These are phyloP conservation scores for Bombyx huttoni DNA, from an alignment of 2,888 invertebrate species.

Conservation along the genomic window DNA sequence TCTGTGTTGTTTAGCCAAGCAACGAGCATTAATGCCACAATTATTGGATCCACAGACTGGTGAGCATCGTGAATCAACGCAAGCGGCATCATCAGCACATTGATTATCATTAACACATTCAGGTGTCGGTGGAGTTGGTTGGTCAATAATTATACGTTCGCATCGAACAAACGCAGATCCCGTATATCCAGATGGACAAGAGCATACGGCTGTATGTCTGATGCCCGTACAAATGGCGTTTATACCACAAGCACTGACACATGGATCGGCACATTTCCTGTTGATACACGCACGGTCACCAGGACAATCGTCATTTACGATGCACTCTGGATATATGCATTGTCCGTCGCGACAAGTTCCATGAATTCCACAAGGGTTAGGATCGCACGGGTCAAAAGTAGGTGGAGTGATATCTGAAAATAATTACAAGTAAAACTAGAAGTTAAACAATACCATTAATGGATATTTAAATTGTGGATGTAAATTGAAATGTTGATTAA, in stretches of 20 bases:
- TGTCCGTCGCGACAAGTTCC: slow-evolving; percentile 76
- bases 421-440: slow-evolving; percentile 1
- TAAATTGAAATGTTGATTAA: too few species aligned
- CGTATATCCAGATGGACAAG: slow-evolving; percentile 82
- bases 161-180: slow-evolving; percentile 87
- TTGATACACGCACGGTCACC: slow-evolving; percentile 85
- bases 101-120: slow-evolving; percentile 85
- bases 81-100: slow-evolving; percentile 87
- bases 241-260: slow-evolving; percentile 84
- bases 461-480: too few species aligned
- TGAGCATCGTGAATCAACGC: slow-evolving; percentile 80
- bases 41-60: slow-evolving; percentile 81
- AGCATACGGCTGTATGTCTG: slow-evolving; percentile 84
- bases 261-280: slow-evolving; percentile 88
- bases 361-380: slow-evolving; percentile 80
- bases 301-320: slow-evolving; percentile 89
- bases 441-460: slow-evolving; percentile 4
- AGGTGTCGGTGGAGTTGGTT: slow-evolving; percentile 71
- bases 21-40: slow-evolving; percentile 85
- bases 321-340: slow-evolving; percentile 87
- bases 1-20: slow-evolving; percentile 83
- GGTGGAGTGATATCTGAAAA: slow-evolving; percentile 35
- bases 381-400: slow-evolving; percentile 75
- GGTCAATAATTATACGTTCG: slow-evolving; percentile 39
- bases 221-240: slow-evolving; percentile 85